Conservation (phyloP, 2,888 invertebrate genomes). For the Chaetogeoica ovagalla region DNA sequence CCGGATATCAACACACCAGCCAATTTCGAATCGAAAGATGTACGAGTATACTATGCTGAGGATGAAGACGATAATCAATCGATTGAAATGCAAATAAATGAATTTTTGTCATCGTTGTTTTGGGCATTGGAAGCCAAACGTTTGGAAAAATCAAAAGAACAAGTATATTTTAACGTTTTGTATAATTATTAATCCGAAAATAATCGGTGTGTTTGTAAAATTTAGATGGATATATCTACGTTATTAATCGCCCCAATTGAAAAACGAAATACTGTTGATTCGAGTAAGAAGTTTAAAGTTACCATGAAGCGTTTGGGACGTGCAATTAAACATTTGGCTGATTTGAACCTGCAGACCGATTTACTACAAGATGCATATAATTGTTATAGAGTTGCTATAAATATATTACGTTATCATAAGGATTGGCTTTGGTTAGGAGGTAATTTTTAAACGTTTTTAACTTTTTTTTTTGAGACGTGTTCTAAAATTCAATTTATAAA, state of each 20-base stretch:
- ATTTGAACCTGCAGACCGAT: constrained; percentile 91
- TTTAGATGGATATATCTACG: constrained; percentile 69
- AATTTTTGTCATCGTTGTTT: constrained; percentile 87
- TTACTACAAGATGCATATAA: constrained; percentile 81
- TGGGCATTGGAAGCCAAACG: constrained; percentile 95
- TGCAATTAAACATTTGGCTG: too few relatives aligned
- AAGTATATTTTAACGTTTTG: constrained; percentile 54
- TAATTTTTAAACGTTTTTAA: too few relatives aligned
- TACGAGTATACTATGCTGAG: constrained; percentile 77
- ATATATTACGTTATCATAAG: constrained; percentile 83
- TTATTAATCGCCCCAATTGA: constrained; percentile 87
- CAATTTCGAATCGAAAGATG: constrained; percentile 82
- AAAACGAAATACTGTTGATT: constrained; percentile 90
- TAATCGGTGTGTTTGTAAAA: background rate
- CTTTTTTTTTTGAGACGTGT: constrained; percentile 4
- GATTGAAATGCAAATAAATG: constrained; percentile 77
- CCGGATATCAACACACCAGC: constrained; percentile 71
- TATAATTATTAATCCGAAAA: background rate
- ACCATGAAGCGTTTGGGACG: constrained; percentile 89
- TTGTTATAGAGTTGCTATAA: constrained; percentile 84
- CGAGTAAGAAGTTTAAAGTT: constrained; percentile 90
- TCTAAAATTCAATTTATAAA: background rate
- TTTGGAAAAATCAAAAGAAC: constrained; percentile 60
- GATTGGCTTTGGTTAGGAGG: constrained; percentile 98
- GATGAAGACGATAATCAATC: constrained; percentile 75